These are phyloP conservation scores for Strigops habroptila DNA, from an alignment of 2,113 vertebrate species.

Conservation along the genomic window DNA sequence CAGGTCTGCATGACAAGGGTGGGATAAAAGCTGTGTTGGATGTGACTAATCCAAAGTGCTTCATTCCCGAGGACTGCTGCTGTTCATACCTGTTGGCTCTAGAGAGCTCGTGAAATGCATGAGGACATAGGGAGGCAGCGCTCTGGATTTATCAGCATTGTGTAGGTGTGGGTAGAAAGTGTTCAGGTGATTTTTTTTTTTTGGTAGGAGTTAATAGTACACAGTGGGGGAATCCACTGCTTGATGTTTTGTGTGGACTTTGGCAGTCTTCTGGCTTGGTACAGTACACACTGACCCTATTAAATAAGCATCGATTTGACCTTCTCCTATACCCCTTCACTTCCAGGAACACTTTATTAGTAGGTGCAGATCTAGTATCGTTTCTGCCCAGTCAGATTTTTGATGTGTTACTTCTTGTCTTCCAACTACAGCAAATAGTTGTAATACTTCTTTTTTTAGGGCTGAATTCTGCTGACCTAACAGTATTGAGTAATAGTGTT, in stretches of 20 bases:
- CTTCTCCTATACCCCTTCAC: neutral
- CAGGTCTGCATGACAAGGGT: neutral
- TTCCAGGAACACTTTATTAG: neutral
- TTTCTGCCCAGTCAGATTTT: neutral
- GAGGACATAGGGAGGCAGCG: neutral
- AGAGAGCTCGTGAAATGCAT: neutral
- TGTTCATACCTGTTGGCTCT: rapidly evolving
- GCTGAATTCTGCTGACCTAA: slow-evolving; percentile 30
- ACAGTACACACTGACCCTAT: neutral
- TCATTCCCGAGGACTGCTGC: rapidly evolving
- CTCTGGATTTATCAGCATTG: neutral
- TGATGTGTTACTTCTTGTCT: neutral
- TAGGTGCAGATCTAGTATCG: neutral
- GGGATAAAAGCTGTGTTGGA: neutral
- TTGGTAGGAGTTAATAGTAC: neutral
- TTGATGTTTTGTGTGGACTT: neutral
- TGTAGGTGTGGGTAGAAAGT: neutral
- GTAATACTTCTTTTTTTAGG: neutral
- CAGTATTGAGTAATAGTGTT: neutral
- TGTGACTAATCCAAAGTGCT: neutral
- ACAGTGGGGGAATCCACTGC: neutral
- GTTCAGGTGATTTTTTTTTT: neutral
- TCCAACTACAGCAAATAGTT: neutral
- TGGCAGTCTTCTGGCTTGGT: neutral
- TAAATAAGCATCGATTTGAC: neutral